Percentiles rank a stretch among this genome's conserved stretches.
Evolutionary conservation across 2,888 invertebrate species (phyloP).

Genomic region (Escarpia spicata): DNA sequence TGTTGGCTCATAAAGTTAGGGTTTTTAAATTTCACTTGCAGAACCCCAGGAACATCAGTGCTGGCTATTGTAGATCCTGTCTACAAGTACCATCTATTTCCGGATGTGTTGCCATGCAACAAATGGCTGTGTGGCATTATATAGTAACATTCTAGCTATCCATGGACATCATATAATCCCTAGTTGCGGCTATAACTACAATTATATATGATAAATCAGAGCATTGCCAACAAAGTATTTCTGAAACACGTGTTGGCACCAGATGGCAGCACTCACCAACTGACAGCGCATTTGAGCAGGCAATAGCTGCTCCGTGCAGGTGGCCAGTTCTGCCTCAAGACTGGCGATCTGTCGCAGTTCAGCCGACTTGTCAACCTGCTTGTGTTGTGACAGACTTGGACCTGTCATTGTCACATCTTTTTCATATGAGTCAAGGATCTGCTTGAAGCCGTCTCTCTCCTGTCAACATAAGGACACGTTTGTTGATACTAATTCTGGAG

Average conservation of each 20-base stretch:
- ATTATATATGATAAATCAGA: too few relatives aligned
- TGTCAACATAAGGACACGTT: slow-evolving; percentile 31
- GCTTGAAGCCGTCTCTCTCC: slow-evolving; percentile 60
- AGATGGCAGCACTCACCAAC: neutral
- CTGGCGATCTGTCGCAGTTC: slow-evolving; percentile 49
- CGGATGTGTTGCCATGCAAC: too few relatives aligned
- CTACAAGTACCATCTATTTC: too few relatives aligned
- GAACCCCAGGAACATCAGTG: too few relatives aligned
- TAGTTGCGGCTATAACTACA: too few relatives aligned
- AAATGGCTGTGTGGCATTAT: too few relatives aligned
- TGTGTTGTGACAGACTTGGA: slow-evolving; percentile 36
- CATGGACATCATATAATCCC: too few relatives aligned
- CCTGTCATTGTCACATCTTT: slow-evolving; percentile 55
- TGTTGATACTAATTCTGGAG: too few relatives aligned
- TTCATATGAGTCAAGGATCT: slow-evolving; percentile 58
- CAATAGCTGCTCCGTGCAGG: slow-evolving; percentile 20
- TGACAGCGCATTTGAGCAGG: slow-evolving; percentile 2
- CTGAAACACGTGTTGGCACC: neutral
- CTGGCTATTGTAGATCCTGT: too few relatives aligned
- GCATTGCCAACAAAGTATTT: neutral
- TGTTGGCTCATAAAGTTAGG: too few relatives aligned
- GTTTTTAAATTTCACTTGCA: too few relatives aligned
- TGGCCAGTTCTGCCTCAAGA: slow-evolving; percentile 49
- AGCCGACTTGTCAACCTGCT: slow-evolving; percentile 48
- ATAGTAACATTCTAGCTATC: too few relatives aligned